These are phyloP conservation scores for Drosophila busckii DNA, from an alignment of 1,140 invertebrate genomes.

Conservation along the genomic window DNA sequence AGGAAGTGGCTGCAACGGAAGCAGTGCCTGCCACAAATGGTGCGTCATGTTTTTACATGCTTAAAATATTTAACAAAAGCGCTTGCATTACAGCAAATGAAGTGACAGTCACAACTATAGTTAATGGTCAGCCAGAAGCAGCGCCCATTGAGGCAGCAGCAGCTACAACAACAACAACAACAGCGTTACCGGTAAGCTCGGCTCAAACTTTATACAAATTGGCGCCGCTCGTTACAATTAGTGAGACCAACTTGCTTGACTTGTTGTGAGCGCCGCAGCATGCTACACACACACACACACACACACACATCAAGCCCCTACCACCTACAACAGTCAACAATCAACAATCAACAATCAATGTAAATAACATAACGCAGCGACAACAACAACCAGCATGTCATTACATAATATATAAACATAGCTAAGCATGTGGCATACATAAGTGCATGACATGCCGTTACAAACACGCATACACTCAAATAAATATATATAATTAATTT, in stretches of 20 bases:
- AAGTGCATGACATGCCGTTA: slow-evolving; percentile 30
- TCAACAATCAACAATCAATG: too few species aligned
- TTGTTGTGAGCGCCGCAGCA: slow-evolving; percentile 34
- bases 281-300: slow-evolving; percentile 1
- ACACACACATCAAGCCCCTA: background rate
- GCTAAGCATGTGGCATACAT: slow-evolving; percentile 18
- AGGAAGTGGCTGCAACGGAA: slow-evolving; percentile 17
- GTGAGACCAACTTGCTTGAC: slow-evolving; percentile 65
- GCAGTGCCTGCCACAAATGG: slow-evolving; percentile 37
- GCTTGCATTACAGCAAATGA: slow-evolving; percentile 15
- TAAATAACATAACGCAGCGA: slow-evolving; percentile 28
- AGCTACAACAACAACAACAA: slow-evolving; percentile 1
- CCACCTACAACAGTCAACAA: too few species aligned
- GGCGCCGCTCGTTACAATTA: slow-evolving; percentile 71
- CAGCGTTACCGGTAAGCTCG: slow-evolving; percentile 62
- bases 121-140: slow-evolving; percentile 37
- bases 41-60: slow-evolving; percentile 32
- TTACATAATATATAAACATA: slow-evolving; percentile 32
- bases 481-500: too few species aligned
- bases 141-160: slow-evolving; percentile 9
- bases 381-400: slow-evolving; percentile 36
- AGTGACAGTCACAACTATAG: background rate
- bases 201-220: slow-evolving; percentile 46
- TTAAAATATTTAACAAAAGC: slow-evolving; percentile 28
- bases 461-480: slow-evolving; percentile 25